phyloP scores from a whole-genome alignment of 1,140 invertebrate species.

The Hylaeus anthracinus region DNA sequence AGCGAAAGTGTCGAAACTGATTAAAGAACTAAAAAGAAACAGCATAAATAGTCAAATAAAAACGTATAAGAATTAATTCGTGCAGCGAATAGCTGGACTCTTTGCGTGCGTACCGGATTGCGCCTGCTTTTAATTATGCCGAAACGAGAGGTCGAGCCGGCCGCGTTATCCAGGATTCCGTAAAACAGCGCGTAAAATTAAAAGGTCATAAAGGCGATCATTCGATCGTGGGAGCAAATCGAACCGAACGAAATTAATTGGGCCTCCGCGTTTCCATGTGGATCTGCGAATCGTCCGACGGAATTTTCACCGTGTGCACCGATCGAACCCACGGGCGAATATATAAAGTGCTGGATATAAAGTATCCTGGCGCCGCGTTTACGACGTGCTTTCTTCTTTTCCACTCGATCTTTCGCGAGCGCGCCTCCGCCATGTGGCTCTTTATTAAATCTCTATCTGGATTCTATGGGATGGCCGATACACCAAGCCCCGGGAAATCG shows the following conservation, averaged over 20 bases:
- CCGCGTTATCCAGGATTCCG: neutral
- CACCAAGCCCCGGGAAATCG: neutral
- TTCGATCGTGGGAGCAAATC: neutral
- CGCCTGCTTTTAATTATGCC: neutral
- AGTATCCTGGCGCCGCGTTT: constrained; percentile 57
- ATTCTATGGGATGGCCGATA: neutral
- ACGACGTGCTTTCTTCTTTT: constrained; percentile 60
- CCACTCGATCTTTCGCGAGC: constrained; percentile 59
- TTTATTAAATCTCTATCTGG: constrained; percentile 28
- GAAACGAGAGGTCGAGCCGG: neutral
- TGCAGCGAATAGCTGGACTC: too few species aligned
- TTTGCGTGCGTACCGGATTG: too few species aligned
- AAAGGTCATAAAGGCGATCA: neutral
- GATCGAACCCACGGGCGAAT: neutral
- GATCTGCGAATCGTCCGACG: neutral
- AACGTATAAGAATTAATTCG: too few species aligned
- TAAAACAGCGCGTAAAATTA: neutral
- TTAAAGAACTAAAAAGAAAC: too few species aligned
- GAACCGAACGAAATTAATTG: neutral
- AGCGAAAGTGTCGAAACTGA: too few species aligned
- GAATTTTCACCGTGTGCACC: constrained; percentile 50
- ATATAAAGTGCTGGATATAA: constrained; percentile 59
- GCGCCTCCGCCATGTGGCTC: constrained; percentile 5
- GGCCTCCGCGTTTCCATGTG: neutral
- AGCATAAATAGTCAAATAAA: too few species aligned